These are phyloP conservation scores for Sander lucioperca DNA, from an alignment of 2,113 vertebrate genomes.

Conservation along the genomic window DNA sequence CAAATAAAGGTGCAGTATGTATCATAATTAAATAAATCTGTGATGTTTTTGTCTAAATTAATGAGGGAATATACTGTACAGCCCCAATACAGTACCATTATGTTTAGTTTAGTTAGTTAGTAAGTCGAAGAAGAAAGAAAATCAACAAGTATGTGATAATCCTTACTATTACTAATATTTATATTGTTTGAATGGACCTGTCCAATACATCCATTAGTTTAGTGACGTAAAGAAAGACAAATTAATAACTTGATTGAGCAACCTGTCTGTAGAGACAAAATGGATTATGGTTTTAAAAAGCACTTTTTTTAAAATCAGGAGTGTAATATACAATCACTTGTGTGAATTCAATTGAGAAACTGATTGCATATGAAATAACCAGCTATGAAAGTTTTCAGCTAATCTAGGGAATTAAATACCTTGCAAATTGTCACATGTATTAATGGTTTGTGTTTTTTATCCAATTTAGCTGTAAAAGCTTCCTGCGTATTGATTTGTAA, in stretches of 20 bases:
- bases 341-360: too few species aligned
- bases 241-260: constrained; percentile 9
- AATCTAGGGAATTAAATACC: too few species aligned
- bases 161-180: background rate
- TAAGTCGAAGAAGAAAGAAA: background rate
- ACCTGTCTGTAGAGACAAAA: background rate
- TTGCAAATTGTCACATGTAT: background rate
- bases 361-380: too few species aligned
- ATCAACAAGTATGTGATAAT: background rate
- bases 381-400: too few species aligned
- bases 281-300: background rate
- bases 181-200: background rate
- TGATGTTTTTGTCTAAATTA: background rate
- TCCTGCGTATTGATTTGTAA: background rate
- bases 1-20: background rate
- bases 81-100: background rate
- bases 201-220: background rate
- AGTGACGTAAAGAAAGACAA: background rate
- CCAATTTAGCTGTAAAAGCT: background rate
- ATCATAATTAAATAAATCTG: background rate
- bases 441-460: background rate
- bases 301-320: background rate
- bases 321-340: background rate
- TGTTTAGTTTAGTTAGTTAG: background rate
- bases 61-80: background rate